These are phyloP conservation scores for Tadarida brasiliensis DNA, from an alignment of 2,797 vertebrate species.

Conservation along the genomic window DNA sequence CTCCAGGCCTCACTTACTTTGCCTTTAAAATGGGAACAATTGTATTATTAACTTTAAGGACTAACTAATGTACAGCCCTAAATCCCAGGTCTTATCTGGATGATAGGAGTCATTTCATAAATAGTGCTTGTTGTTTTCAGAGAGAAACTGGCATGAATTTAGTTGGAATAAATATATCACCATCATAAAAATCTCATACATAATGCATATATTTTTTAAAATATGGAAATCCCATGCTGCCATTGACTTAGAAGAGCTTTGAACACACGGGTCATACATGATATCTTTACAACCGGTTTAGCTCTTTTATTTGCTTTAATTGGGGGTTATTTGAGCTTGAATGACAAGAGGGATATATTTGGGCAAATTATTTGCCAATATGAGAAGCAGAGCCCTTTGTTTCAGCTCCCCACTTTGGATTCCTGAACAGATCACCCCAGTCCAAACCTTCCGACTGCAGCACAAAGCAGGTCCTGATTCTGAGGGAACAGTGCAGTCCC, in stretches of 20 bases:
- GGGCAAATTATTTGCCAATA: conserved; percentile 74
- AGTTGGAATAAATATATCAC: conserved; percentile 5
- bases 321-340: conserved; percentile 49
- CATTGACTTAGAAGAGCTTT: background rate
- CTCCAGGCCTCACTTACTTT: background rate
- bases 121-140: background rate
- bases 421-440: conserved; percentile 77
- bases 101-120: background rate
- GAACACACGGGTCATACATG: background rate
- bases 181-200: conserved; percentile 6
- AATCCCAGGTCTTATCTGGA: background rate
- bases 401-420: conserved; percentile 83
- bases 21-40: conserved; percentile 13
- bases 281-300: conserved; percentile 19
- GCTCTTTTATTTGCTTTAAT: conserved; percentile 76
- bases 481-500: conserved; percentile 74
- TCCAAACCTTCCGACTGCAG: conserved; percentile 76
- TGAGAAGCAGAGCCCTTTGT: conserved; percentile 83
- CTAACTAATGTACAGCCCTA: background rate
- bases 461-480: conserved; percentile 78
- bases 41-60: background rate
- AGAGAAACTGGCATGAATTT: background rate
- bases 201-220: background rate
- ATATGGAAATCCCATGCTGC: background rate
- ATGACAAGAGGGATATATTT: conserved; percentile 72